These are phyloP conservation scores for Agrypnia vestita DNA, from an alignment of 1,140 invertebrate species.

Conservation along the genomic window DNA sequence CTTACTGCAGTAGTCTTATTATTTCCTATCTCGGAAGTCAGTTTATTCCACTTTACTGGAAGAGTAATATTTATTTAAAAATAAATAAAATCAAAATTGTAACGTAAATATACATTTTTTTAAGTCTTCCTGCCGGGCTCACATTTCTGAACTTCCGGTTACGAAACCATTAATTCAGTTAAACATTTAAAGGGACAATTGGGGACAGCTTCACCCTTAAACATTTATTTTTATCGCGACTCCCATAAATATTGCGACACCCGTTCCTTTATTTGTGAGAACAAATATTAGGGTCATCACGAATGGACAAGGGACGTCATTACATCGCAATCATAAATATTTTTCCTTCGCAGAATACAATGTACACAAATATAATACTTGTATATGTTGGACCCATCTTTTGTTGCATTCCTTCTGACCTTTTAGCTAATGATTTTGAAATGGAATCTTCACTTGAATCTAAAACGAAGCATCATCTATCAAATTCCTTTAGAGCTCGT, in stretches of 20 bases:
- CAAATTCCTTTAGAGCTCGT: slow-evolving; percentile 16
- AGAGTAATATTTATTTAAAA: too few species aligned
- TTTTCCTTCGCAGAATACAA: slow-evolving; percentile 24
- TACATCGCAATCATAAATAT: slow-evolving; percentile 39
- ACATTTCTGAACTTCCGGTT: slow-evolving; percentile 41
- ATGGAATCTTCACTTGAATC: slow-evolving; percentile 28
- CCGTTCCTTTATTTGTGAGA: slow-evolving; percentile 29
- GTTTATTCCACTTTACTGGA: too few species aligned
- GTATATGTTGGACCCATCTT: not conserved
- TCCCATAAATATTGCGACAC: slow-evolving; percentile 50
- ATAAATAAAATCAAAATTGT: too few species aligned
- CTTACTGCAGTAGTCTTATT: too few species aligned
- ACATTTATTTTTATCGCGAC: slow-evolving; percentile 49
- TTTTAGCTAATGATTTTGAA: slow-evolving; percentile 53
- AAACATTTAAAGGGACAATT: slow-evolving; percentile 41
- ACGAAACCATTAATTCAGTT: slow-evolving; percentile 22
- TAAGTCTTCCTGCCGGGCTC: not conserved
- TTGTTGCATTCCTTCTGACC: slow-evolving; percentile 44
- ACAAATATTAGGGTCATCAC: slow-evolving; percentile 36
- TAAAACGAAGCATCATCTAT: slow-evolving; percentile 35
- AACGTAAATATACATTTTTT: too few species aligned
- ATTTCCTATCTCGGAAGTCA: too few species aligned
- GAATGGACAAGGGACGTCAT: slow-evolving; percentile 39
- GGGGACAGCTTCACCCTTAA: slow-evolving; percentile 29
- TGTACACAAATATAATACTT: not conserved